Base-by-base conservation (phyloP, 1,140 invertebrate genomes). In the Meteorus sp. region DNA sequence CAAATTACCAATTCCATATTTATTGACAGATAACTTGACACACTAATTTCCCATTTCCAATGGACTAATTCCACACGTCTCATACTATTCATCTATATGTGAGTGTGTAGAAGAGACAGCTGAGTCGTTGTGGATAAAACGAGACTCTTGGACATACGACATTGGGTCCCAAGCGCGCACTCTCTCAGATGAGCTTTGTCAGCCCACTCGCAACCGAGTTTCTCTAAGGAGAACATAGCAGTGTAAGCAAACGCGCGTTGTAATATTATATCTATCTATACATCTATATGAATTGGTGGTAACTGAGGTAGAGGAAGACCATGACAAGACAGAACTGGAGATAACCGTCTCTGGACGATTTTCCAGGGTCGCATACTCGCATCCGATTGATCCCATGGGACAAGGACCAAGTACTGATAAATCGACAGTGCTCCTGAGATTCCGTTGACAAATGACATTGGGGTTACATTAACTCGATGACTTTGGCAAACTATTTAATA, bases 121-220 rank as follows among this genome's bases (percentile, higher is more conserved):
- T 50, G 2, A 31, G 15, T 5, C 20, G 47, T 50, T 31, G 25
- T 25, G 8, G 22, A 11, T 13, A 45, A 20, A 23, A 25, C n/a
- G 25, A 50, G 47, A 39, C 35, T n/a, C 11, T 27, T 33, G 17
- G 19, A 52, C 7, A 52, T 11, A 20, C 33, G 33, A 52, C 50
- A 35, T 52, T 41, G 47, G 50, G 54, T 67, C 64, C 64, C 65
- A 63, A 56, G 63, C 60, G 66, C 58, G 62, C 63, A 70, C 68
- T 70, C 64, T 60, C 53, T 56, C 55, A 66, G 66, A 70, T 68
- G 65, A 64, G 60, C 66, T 66, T 65, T 58, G 68, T 68, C 66
- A 64, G 66, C 66, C 56, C 29, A 63, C 60, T 61, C 60, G 60
- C 62, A 56, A 56, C n/a, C n/a, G 43, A 45, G 41, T 9, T 45